Conservation (phyloP, 2,113 vertebrate species). For the Isichthys henryi region DNA sequence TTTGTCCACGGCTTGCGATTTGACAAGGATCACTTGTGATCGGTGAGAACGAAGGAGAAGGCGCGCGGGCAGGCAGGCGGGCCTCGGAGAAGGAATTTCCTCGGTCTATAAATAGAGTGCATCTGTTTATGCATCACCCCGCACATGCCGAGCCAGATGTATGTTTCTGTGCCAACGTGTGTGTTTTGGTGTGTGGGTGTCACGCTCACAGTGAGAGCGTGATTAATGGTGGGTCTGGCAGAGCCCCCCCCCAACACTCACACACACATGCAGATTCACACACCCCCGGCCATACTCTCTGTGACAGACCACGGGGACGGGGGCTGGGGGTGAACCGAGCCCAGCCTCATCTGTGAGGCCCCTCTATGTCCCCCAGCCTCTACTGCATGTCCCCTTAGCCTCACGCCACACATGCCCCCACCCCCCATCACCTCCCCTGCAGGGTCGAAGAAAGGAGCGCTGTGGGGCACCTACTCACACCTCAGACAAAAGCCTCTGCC, state of each 20-base stretch:
- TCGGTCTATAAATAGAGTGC: conserved; percentile 14
- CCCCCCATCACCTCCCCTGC: not conserved
- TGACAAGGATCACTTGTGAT: not conserved
- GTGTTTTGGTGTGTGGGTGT: conserved; percentile 27
- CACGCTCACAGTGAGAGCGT: conserved; percentile 23
- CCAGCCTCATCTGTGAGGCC: conserved; percentile 22
- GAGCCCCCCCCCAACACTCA: not conserved
- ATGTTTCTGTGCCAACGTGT: conserved; percentile 16
- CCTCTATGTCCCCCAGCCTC: not conserved
- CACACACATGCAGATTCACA: conserved; percentile 11
- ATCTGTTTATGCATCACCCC: conserved; percentile 16
- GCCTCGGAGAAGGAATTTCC: conserved; percentile 12
- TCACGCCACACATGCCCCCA: not conserved
- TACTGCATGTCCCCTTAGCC: not conserved
- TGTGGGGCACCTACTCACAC: conserved; percentile 14
- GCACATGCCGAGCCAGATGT: not conserved
- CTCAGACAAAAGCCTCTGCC: conserved; percentile 22
- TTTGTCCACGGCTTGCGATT: not conserved
- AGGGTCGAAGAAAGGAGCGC: conserved; percentile 16
- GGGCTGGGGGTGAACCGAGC: not conserved
- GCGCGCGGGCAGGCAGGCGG: not conserved
- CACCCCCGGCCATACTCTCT: conserved; percentile 25
- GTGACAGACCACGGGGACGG: conserved; percentile 26
- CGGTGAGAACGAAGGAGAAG: not conserved
- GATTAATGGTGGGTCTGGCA: conserved; percentile 27